Conservation (phyloP, 2,888 invertebrate genomes). For the Chaetogeoica ovagalla region DNA sequence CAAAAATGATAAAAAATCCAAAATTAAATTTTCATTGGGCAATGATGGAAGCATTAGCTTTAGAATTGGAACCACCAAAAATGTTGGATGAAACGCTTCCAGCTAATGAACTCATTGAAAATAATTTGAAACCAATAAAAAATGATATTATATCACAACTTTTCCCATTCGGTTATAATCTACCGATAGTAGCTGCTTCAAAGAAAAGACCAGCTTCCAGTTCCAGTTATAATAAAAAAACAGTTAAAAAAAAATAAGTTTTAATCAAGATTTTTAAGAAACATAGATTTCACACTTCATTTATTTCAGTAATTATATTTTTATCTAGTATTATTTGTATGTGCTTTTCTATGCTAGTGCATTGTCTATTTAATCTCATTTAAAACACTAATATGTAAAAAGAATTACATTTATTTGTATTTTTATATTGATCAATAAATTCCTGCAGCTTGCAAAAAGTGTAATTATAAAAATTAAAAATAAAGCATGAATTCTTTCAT, state of each 20-base stretch:
- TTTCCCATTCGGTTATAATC: constrained; percentile 1
- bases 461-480: no score
- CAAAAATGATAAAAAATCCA: constrained; percentile 51
- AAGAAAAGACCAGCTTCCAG: constrained; percentile 37
- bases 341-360: no score
- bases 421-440: no score
- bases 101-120: constrained; percentile 29
- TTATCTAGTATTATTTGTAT: no score
- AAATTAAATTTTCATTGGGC: constrained; percentile 54
- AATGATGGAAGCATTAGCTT: constrained; percentile 53
- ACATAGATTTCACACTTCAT: not conserved
- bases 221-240: not conserved
- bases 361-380: no score
- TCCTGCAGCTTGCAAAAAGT: no score
- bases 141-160: constrained; percentile 17
- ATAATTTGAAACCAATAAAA: constrained; percentile 47
- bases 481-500: no score
- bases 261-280: not conserved
- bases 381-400: no score
- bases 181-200: not conserved
- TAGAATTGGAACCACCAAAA: constrained; percentile 33
- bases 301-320: no score
- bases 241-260: constrained; percentile 1
- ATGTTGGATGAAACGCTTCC: constrained; percentile 40
- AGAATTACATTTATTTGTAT: no score